phyloP scores from a whole-genome alignment of 2,113 vertebrate species.

The Erythrolamprus reginae region DNA sequence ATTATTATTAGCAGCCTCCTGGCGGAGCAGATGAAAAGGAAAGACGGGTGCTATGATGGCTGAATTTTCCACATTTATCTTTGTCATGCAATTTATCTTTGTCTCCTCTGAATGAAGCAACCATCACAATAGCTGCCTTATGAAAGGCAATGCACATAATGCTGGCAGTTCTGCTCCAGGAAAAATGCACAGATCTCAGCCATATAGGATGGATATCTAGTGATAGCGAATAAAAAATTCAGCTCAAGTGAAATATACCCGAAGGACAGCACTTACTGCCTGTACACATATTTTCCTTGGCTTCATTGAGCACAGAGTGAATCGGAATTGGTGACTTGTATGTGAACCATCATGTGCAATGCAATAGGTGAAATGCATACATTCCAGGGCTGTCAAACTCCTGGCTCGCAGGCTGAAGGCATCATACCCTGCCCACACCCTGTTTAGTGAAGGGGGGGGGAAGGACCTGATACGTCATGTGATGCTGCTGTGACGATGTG shows the following conservation, averaged over 20 bases:
- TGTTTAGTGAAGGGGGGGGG: too few relatives aligned
- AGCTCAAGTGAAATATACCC: neutral
- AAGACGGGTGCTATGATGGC: accelerated
- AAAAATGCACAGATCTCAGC: accelerated
- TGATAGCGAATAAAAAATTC: neutral
- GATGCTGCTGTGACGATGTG: too few relatives aligned
- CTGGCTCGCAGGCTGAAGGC: too few relatives aligned
- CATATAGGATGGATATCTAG: neutral
- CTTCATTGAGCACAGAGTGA: neutral
- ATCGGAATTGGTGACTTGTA: neutral
- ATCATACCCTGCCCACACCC: accelerated
- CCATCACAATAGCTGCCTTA: accelerated
- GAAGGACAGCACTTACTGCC: neutral
- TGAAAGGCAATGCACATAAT: neutral
- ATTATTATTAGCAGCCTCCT: neutral
- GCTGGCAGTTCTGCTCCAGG: neutral
- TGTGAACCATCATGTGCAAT: neutral
- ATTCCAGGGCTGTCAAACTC: too few relatives aligned
- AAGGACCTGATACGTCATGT: too few relatives aligned
- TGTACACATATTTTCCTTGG: neutral
- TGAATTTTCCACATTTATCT: accelerated
- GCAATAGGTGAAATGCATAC: neutral
- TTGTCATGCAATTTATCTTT: neutral
- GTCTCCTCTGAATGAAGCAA: neutral
- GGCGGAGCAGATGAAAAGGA: accelerated